Conservation (phyloP, 2,113 vertebrate genomes). For the Atrichornis clamosus region DNA sequence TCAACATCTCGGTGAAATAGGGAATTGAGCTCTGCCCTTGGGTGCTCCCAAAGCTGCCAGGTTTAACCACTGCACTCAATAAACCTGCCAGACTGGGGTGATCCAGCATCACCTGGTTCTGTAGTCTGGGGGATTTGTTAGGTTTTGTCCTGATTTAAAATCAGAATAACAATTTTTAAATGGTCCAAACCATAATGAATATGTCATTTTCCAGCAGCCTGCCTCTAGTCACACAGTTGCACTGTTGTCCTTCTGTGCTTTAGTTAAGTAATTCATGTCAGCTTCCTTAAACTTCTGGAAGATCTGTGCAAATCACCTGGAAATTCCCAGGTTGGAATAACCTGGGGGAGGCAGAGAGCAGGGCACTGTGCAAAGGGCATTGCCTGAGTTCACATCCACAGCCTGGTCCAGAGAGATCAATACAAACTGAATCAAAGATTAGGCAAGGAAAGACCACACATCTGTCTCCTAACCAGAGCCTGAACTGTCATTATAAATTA, state of each 20-base stretch:
- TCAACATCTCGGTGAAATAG: neutral
- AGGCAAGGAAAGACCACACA: neutral
- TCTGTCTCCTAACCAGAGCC: neutral
- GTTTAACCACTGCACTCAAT: neutral
- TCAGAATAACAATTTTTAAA: neutral
- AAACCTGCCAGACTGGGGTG: neutral
- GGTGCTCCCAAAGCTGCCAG: neutral
- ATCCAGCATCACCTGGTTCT: neutral
- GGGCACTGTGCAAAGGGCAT: neutral
- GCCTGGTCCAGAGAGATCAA: neutral
- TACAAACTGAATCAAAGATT: neutral
- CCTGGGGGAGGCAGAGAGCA: neutral
- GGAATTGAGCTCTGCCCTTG: neutral
- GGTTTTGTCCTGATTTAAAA: neutral
- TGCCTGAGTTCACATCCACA: neutral
- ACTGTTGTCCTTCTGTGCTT: neutral
- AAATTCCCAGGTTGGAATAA: neutral
- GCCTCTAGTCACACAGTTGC: neutral
- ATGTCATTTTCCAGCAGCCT: neutral
- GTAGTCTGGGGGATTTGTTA: neutral
- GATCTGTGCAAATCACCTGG: neutral
- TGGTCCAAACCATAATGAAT: accelerated
- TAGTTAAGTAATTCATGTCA: neutral
- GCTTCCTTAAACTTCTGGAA: neutral
- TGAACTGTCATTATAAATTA: neutral